Evolutionary conservation across 2,113 vertebrate species (phyloP), one percentile per base, ranked within the genome.

Genomic region (Theropithecus gelada): DNA sequence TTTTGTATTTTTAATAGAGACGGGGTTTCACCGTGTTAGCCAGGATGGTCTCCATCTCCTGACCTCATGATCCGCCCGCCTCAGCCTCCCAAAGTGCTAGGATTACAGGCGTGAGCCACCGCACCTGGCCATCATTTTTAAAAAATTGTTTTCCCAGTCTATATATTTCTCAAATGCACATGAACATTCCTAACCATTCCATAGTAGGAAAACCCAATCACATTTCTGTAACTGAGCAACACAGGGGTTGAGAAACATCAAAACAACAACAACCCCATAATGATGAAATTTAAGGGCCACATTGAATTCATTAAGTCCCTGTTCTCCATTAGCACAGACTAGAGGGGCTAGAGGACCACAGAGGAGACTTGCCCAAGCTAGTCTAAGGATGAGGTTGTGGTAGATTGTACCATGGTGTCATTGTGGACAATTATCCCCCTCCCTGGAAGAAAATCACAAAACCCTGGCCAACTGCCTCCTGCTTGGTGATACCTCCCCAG

Each of bases 391-490:
- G 38, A 82, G 22, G 16, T 2, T 13, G 38, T 12, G 8, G 48
- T 0, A 27, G 40, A 40, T 0, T 22, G 4, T 8, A 10, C n/a
- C 35, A 4, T 0, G n/a, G 76, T 22, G 20, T 18, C n/a, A 2
- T 0, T 52, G 12, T 12, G 5, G 30, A n/a, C 68, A 40, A 18
- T 50, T 4, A 43, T 14, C 2, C 18, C 43, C 17, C 27, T 23
- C 14, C 40, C 4, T 27, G 64, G 20, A 66, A 52, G 84, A 38
- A 14, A 35, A 68, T n/a, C 38, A 6, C 1, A 64, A 76, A 10
- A 27, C 7, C 32, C 38, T 0, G 3, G 40, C 23, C 48, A 9
- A 22, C 0, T 23, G 38, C 20, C 66, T 75, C 2, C 10, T 5
- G 80, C 10, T 79, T 40, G 35, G n/a, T 4, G 20, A 40, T 20